Base-by-base conservation (phyloP, 1,140 invertebrate species). In the Uloborus diversus region DNA sequence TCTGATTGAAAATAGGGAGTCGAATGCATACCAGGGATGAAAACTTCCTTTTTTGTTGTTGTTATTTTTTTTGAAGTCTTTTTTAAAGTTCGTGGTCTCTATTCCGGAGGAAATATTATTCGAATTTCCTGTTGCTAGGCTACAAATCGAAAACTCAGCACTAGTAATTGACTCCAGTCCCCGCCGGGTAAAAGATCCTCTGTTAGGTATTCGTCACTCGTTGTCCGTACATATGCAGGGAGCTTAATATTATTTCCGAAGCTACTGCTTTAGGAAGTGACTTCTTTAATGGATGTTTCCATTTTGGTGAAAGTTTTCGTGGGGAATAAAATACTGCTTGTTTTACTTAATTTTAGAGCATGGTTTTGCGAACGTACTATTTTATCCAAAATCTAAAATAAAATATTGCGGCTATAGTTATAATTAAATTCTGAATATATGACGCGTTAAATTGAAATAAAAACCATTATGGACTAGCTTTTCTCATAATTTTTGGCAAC, bases 91-190 rank as follows among this genome's bases (percentile, higher is more conserved):
- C 37, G 42, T 5, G 49, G 42, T 66, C 25, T 4, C 3, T 14
- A 49, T 30, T 66, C 49, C 25, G 7, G 64, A 14, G 14, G 65
- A 33, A 32, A n/a, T 47, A 69, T 69, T 53, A 69, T 69, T 69
- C 25, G 27, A 69, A 56, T 49, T 59, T 66, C 47, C 66, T 51
- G 66, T 53, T 53, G 49, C 49, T 53, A 53, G 49, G 49, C 23
- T 14, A 53, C 49, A 42, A 17, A 42, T 42, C 37, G 37, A 42
- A 42, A 42, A 17, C 37, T 42, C 37, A 42, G 37, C 37, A 42
- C 17, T 17, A 13, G 2, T 42, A 42, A 42, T 42, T 42, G 9
- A 42, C 9, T 42, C 17, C 37, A 42, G 37, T 13, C 9, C 37
- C 9, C 37, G 37, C 37, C 9, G 9, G 9, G 37, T 42, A 42